A percentile compares a stretch with the other conserved stretches of the same genome.
phyloP scores from a whole-genome alignment of 1,140 invertebrate species.

The Tribolium castaneum region DNA sequence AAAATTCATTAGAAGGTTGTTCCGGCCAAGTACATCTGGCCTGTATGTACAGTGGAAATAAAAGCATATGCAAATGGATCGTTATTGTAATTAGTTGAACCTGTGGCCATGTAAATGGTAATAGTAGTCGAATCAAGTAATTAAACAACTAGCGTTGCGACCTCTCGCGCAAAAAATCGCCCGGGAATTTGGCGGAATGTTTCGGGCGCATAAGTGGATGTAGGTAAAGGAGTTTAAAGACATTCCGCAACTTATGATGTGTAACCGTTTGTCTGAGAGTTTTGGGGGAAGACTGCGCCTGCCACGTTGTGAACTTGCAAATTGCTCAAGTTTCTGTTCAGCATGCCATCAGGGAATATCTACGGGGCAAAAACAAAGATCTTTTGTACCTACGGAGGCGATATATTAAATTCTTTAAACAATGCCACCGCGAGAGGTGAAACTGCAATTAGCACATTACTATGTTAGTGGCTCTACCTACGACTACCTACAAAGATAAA shows the following conservation, averaged over 20 bases:
- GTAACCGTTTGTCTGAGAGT: slow-evolving; percentile 34
- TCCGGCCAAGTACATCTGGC: slow-evolving; percentile 31
- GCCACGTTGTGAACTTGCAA: slow-evolving; percentile 40
- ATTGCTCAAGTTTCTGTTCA: slow-evolving; percentile 42
- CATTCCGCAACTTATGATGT: slow-evolving; percentile 33
- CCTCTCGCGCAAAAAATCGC: slow-evolving; percentile 16
- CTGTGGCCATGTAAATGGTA: slow-evolving; percentile 53
- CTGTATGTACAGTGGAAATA: slow-evolving; percentile 41
- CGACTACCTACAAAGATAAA: neutral
- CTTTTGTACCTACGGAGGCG: slow-evolving; percentile 12
- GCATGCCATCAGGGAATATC: slow-evolving; percentile 34
- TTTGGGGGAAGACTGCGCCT: slow-evolving; percentile 1
- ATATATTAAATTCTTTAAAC: slow-evolving; percentile 43
- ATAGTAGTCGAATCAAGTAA: slow-evolving; percentile 44
- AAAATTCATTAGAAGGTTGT: neutral
- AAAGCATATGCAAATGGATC: slow-evolving; percentile 50
- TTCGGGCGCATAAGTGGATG: slow-evolving; percentile 28
- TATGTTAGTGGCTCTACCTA: neutral
- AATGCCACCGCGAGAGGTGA: slow-evolving; percentile 1
- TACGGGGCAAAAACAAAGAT: slow-evolving; percentile 39
- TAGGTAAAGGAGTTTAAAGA: slow-evolving; percentile 35
- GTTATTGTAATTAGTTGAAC: slow-evolving; percentile 53
- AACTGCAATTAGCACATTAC: slow-evolving; percentile 13
- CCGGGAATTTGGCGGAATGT: neutral
- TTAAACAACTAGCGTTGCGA: slow-evolving; percentile 39